These are phyloP conservation scores for Cremastinae sp. DNA, from an alignment of 2,888 invertebrate species.

Conservation along the genomic window DNA sequence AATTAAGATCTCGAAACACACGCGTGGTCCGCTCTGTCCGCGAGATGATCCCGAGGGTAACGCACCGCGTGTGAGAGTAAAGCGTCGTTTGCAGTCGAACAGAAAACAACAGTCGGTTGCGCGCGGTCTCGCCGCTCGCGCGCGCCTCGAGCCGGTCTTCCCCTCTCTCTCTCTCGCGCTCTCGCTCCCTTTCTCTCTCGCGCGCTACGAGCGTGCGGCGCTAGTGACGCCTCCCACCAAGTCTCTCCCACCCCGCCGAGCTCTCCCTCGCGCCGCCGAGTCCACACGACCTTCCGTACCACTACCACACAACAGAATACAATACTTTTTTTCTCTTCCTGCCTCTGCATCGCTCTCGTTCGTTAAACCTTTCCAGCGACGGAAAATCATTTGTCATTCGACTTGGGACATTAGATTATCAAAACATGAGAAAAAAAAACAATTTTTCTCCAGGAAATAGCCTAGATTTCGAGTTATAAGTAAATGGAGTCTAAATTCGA, in stretches of 20 bases:
- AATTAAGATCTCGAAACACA: conserved; percentile 5
- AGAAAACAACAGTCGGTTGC: conserved; percentile 65
- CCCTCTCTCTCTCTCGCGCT: conserved; percentile 56
- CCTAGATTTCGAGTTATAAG: too few species aligned
- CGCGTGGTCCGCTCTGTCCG: conserved; percentile 21
- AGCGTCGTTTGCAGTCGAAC: conserved; percentile 63
- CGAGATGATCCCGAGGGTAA: conserved; percentile 55
- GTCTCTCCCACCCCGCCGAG: conserved; percentile 56
- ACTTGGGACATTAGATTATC: neutral
- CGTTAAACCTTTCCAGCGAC: conserved; percentile 17
- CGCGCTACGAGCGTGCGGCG: conserved; percentile 60
- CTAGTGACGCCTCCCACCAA: conserved; percentile 58
- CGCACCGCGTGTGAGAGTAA: conserved; percentile 66
- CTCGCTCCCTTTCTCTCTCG: conserved; percentile 61
- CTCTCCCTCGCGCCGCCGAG: conserved; percentile 45
- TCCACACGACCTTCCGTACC: conserved; percentile 51
- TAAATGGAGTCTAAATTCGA: too few species aligned
- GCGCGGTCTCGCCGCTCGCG: conserved; percentile 57
- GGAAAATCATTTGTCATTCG: neutral
- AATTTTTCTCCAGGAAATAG: neutral
- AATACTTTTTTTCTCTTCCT: conserved; percentile 34
- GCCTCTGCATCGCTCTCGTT: conserved; percentile 18
- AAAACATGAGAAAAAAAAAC: conserved; percentile 6
- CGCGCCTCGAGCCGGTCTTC: conserved; percentile 65
- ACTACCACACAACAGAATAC: conserved; percentile 31